Conservation (phyloP, 2,113 vertebrate genomes). For the Rhea pennata region DNA sequence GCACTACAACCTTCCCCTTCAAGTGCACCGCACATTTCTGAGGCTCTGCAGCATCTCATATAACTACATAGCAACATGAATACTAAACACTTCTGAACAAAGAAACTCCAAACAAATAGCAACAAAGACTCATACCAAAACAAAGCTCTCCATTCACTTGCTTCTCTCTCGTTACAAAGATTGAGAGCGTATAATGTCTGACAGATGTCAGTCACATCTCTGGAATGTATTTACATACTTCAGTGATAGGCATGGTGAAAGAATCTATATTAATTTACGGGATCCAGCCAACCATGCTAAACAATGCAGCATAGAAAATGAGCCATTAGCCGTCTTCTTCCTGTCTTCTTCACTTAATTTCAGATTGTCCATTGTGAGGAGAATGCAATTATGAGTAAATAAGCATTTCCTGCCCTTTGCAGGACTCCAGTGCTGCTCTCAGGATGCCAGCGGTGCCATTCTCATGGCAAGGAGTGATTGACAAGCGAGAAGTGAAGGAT, state of each 20-base stretch:
- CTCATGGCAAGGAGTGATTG: not conserved
- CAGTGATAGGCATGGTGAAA: not conserved
- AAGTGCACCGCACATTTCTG: not conserved
- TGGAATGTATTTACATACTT: not conserved
- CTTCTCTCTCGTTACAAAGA: not conserved
- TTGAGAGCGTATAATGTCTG: not conserved
- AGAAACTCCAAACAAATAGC: not conserved
- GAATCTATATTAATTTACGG: not conserved
- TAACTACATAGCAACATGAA: not conserved
- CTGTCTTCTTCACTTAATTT: not conserved
- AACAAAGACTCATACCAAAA: not conserved
- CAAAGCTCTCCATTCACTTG: not conserved
- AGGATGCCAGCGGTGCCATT: not conserved
- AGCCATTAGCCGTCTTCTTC: not conserved
- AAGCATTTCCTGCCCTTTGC: not conserved
- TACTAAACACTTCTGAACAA: not conserved
- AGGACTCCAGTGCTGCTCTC: not conserved
- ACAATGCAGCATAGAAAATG: not conserved
- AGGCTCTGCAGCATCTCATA: not conserved
- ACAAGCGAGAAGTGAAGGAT: not conserved
- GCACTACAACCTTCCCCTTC: not conserved
- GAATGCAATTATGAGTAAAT: slow-evolving; percentile 18
- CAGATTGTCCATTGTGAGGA: not conserved
- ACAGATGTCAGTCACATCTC: not conserved
- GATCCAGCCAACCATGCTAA: not conserved